Evolutionary conservation across 2,113 vertebrate genomes (phyloP).

Genomic region (Ariopsis seemanni): DNA sequence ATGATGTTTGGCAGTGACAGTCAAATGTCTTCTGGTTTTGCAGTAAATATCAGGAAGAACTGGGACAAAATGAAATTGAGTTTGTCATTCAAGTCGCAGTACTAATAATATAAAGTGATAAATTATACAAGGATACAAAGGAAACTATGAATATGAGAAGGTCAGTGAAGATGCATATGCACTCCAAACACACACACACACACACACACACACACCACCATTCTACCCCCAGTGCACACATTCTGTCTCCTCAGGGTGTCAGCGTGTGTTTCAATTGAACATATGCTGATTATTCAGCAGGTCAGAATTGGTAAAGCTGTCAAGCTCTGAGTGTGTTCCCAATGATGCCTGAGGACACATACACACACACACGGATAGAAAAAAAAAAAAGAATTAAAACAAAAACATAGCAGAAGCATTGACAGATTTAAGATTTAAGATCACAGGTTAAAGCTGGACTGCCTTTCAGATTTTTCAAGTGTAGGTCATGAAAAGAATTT

Average conservation of each 20-base stretch:
- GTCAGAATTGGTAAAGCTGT: slow-evolving; percentile 25
- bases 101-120: background rate
- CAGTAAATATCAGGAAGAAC: background rate
- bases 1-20: no score
- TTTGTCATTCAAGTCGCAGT: background rate
- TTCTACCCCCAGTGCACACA: background rate
- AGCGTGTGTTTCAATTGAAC: slow-evolving; percentile 37
- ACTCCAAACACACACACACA: slow-evolving; percentile 13
- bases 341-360: slow-evolving; percentile 52
- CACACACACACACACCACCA: slow-evolving; percentile 17
- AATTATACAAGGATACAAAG: background rate
- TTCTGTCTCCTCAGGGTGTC: slow-evolving; percentile 22
- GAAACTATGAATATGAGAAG: background rate
- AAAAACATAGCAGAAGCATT: background rate
- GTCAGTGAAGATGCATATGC: background rate
- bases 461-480: no score
- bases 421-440: background rate
- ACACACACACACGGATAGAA: slow-evolving; percentile 53
- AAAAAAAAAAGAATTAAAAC: background rate
- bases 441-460: no score
- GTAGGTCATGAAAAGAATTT: no score
- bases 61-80: background rate
- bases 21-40: background rate
- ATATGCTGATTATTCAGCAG: slow-evolving; percentile 46
- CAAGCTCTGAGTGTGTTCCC: slow-evolving; percentile 54